Base-by-base conservation (phyloP, 2,797 vertebrate species). In the Myripristis murdjan region DNA sequence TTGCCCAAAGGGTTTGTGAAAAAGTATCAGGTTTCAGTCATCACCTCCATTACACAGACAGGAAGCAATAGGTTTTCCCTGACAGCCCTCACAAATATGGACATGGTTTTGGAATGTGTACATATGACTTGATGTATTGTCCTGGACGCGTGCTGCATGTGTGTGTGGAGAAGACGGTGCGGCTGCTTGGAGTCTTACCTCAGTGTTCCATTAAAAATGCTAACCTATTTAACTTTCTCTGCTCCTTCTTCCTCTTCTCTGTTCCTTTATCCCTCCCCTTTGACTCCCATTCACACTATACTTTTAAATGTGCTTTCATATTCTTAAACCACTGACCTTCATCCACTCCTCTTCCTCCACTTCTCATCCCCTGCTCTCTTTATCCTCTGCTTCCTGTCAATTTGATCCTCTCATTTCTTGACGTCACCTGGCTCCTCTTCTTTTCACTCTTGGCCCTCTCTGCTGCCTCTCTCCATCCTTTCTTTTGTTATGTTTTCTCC, bases 61-160 rank as follows among this genome's bases (percentile, higher is more conserved):
- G 58, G 63, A 58, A 65, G 52, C 35, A 52, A 3, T 51, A 75
- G 28, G 62, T 81, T 75, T 69, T 46, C 59, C 43, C 18, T 4
- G 59, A 75, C 70, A 64, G 70, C 52, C 56, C 47, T 62, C 35
- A 37, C 59, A 69, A 55, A 48, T 22, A 55, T 46, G 65, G 39
- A 70, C 75, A 73, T 8, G 28, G 65, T 76, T 71, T 22, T 74
- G 60, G 59, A 70, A 70, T 76, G 14, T 49, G 12, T 48, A 57
- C 67, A 26, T 10, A 46, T 43, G 48, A 37, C 20, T 4, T 64
- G 66, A 83, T 70, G 26, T 58, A 63, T 64, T 46, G 47, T 51
- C 62, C 5, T 4, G 67, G 41, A 62, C 56, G n/a, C n/a, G n/a
- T n/a, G n/a, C n/a, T n/a, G n/a, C n/a, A n/a, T n/a, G 8, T 69